Conservation (phyloP, 2,113 vertebrate species). For the Acanthisitta chloris region DNA sequence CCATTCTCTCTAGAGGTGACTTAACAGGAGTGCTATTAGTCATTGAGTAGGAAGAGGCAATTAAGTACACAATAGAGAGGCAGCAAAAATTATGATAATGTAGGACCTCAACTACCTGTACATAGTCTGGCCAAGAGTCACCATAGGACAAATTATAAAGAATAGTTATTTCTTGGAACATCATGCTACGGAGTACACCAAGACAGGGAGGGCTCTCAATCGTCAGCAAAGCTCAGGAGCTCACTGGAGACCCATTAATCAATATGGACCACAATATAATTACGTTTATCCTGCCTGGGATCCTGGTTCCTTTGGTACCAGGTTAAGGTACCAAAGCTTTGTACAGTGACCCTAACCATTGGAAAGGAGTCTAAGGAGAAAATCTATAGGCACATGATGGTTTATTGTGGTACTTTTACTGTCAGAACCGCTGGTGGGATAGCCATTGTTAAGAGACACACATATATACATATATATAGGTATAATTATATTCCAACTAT, state of each 20-base stretch:
- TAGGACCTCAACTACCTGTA: not conserved
- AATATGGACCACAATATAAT: not conserved
- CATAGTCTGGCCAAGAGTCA: not conserved
- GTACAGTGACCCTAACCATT: not conserved
- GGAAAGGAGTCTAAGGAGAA: not conserved
- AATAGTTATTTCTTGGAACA: not conserved
- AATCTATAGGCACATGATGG: rapidly evolving
- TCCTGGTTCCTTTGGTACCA: not conserved
- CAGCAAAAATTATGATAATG: not conserved
- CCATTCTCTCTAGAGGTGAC: not conserved
- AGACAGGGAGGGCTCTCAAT: not conserved
- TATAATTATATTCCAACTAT: not conserved
- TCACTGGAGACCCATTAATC: not conserved
- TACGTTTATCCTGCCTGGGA: not conserved
- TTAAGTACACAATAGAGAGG: not conserved
- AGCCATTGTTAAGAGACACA: not conserved
- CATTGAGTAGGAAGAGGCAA: not conserved
- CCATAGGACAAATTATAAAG: not conserved
- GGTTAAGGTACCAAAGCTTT: not conserved
- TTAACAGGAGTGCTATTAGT: not conserved
- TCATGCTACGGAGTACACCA: not conserved
- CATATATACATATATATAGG: not conserved
- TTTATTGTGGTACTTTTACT: not conserved
- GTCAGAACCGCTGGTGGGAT: not conserved
- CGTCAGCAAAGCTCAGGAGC: not conserved